Conservation (phyloP, 2,888 invertebrate genomes). For the Sipha maydis region DNA sequence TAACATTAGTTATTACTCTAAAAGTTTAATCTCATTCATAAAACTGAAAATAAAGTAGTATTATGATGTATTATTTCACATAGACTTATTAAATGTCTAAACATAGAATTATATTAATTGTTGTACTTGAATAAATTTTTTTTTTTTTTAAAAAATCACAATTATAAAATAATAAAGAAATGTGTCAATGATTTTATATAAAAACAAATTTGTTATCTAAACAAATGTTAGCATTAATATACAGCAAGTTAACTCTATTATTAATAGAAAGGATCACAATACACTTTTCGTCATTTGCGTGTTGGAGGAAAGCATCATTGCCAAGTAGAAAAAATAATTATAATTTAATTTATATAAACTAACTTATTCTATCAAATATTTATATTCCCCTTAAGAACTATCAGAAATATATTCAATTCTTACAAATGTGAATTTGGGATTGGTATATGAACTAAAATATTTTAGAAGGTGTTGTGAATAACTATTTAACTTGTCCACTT, state of each 20-base stretch:
- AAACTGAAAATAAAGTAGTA: slow-evolving; percentile 33
- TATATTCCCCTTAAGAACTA: neutral
- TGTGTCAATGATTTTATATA: slow-evolving; percentile 18
- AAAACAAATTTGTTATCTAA: slow-evolving; percentile 41
- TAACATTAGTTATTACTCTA: neutral
- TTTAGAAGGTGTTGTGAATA: slow-evolving; percentile 19
- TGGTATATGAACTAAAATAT: neutral
- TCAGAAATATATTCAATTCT: neutral
- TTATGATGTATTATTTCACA: slow-evolving; percentile 16
- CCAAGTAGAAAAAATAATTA: slow-evolving; percentile 42
- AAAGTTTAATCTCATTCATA: neutral
- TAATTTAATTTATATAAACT: slow-evolving; percentile 51
- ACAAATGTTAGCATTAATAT: slow-evolving; percentile 43
- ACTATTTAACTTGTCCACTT: neutral
- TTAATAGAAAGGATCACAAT: slow-evolving; percentile 53
- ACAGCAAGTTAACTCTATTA: slow-evolving; percentile 25
- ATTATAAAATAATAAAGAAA: slow-evolving; percentile 9
- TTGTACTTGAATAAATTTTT: slow-evolving; percentile 13
- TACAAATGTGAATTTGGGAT: neutral
- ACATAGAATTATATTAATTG: slow-evolving; percentile 3
- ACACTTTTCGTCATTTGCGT: slow-evolving; percentile 49
- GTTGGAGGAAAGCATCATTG: slow-evolving; percentile 34
- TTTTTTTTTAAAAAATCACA: slow-evolving; percentile 46
- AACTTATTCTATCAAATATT: slow-evolving; percentile 28
- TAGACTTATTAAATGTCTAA: neutral